Conservation (phyloP, 2,797 vertebrate genomes). For the Macrochelys suwanniensis region DNA sequence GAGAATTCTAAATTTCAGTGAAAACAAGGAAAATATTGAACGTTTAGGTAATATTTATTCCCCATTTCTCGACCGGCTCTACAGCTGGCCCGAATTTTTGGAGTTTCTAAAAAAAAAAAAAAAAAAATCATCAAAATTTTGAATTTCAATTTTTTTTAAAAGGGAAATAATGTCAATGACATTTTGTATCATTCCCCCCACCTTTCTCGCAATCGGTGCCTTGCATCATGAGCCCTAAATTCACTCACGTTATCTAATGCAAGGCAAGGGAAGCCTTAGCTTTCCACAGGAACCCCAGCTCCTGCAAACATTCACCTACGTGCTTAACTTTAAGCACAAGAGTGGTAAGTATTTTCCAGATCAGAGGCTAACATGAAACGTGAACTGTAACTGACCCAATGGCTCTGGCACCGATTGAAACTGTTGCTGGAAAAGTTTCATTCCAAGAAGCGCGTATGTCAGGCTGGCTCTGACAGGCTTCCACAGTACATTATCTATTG, state of each 20-base stretch:
- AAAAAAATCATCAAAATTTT: not conserved
- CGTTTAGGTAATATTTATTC: not conserved
- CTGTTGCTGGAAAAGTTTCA: not conserved
- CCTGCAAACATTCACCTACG: not conserved
- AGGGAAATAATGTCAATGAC: rapidly evolving
- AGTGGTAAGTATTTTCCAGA: not conserved
- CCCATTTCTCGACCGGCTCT: not conserved
- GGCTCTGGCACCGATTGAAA: not conserved
- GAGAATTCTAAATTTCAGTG: not conserved
- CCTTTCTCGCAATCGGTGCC: not conserved
- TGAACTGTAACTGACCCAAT: rapidly evolving
- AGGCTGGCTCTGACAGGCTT: not conserved
- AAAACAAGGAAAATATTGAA: not conserved
- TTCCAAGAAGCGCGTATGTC: not conserved
- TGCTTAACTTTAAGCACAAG: rapidly evolving
- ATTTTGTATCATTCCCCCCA: not conserved
- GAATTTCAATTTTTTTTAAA: not conserved
- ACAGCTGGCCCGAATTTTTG: not conserved
- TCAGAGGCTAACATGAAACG: not conserved
- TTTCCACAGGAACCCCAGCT: rapidly evolving
- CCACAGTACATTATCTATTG: not conserved
- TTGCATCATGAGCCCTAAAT: not conserved
- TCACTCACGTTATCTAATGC: rapidly evolving
- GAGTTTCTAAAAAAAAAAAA: not conserved
- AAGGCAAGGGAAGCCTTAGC: rapidly evolving